Base-by-base conservation (phyloP, 2,888 invertebrate species). In the Drosophila meridiana region DNA sequence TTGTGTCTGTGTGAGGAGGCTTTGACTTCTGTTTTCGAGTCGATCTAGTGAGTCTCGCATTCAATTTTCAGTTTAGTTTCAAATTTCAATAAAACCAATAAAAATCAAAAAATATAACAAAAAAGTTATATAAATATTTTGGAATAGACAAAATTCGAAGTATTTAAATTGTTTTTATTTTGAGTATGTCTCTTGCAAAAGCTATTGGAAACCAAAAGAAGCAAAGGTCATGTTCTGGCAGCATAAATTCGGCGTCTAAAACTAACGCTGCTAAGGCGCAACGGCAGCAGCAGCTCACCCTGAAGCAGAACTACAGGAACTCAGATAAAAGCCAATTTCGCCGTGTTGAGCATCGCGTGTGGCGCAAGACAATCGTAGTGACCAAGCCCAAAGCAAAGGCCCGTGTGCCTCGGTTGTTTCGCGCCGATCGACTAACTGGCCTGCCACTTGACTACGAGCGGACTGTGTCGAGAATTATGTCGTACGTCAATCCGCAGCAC, bases 381-480 rank as follows among this genome's bases (percentile, higher is more conserved):
- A 59, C 14, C 0, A 83, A 76, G 36, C 67, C 69, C 0, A 89
- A 71, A 30, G 7, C n/a, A n/a, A 63, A 60, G 28, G 7, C 9
- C 0, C 40, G 40, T 45, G 4, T 84, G 0, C 84, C 84, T 0
- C 60, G 52, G 6, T 14, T 89, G 14, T 85, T 85, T 28, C 86
- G 87, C 5, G 28, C 55, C 11, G 83, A 88, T 43, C 43, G 42
- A 0, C 2, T 8, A 6, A 90, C 89, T 0, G 90, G 84, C 0
- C 38, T 86, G 14, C 87, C 90, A 1, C 6, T 82, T 20, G 87
- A 81, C 42, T 87, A 87, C 38, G 84, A 87, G 52, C 72, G 53
- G 1, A 90, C 75, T 0, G 89, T 90, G 8, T 62, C 73, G 3
- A 66, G 48, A 13, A 79, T 87, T 11, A 90, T 87, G 89, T 64